Conservation (phyloP, 2,797 vertebrate genomes). For the Simalia tracyae region DNA sequence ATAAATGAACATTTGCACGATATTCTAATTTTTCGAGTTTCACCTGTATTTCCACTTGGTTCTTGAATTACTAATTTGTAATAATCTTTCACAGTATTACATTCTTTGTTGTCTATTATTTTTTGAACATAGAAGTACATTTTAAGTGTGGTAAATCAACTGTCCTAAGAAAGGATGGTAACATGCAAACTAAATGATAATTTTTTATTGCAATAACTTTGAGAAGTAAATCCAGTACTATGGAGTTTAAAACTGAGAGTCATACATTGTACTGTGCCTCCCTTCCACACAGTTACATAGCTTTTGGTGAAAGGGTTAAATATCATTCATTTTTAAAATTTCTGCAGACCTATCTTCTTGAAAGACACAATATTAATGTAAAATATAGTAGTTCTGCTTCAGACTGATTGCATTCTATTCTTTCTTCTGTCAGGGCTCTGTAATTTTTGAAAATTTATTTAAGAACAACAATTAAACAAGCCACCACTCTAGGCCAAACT, state of each 20-base stretch:
- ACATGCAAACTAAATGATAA: neutral
- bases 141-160: neutral
- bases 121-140: neutral
- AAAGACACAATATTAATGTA: neutral
- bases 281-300: neutral
- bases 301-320: neutral
- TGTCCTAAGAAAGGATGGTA: neutral
- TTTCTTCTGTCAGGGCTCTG: neutral
- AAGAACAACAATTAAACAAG: neutral
- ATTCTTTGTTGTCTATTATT: neutral
- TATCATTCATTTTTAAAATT: neutral
- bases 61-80: neutral
- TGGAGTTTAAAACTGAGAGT: neutral
- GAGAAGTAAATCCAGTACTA: neutral
- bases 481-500: neutral
- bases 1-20: too few relatives aligned
- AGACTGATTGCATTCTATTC: constrained; percentile 11
- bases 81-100: neutral
- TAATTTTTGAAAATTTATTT: constrained; percentile 24
- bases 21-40: too few relatives aligned
- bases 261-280: neutral
- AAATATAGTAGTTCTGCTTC: neutral
- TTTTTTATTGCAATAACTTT: neutral
- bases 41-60: too few relatives aligned
- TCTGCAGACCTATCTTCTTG: neutral